These are phyloP conservation scores for Aelia acuminata DNA, from an alignment of 2,888 invertebrate species.

Conservation along the genomic window DNA sequence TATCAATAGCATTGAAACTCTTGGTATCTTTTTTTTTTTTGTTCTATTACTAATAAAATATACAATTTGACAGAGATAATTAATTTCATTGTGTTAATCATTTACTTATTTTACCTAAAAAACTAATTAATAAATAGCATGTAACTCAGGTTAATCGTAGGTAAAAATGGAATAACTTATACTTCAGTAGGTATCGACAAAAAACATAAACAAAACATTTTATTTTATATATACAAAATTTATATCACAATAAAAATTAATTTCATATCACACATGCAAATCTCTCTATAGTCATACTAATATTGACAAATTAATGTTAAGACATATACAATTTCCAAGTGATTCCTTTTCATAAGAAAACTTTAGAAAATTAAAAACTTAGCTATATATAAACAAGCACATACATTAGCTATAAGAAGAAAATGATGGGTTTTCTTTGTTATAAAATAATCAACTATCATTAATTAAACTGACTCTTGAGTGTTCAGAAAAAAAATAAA, in stretches of 20 bases:
- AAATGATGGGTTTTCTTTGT: background rate
- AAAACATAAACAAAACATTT: constrained; percentile 45
- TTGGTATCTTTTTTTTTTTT: background rate
- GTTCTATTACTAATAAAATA: background rate
- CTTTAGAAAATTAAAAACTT: constrained; percentile 1
- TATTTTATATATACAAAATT: constrained; percentile 41
- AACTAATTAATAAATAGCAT: constrained; percentile 8
- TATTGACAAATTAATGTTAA: background rate
- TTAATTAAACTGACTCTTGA: background rate
- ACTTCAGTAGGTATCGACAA: constrained; percentile 27
- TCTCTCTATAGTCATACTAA: constrained; percentile 5
- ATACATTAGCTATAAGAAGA: background rate
- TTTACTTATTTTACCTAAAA: background rate
- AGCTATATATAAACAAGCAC: background rate
- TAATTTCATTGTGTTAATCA: background rate
- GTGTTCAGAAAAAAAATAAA: background rate
- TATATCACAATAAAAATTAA: constrained; percentile 45
- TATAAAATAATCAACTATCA: background rate
- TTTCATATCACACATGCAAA: constrained; percentile 42
- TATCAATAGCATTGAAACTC: no score
- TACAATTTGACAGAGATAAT: background rate
- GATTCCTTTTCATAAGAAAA: background rate
- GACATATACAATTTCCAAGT: constrained; percentile 28
- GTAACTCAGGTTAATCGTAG: background rate
- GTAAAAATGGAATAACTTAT: constrained; percentile 15